These are phyloP conservation scores for Cephus pulcher DNA, from an alignment of 2,888 invertebrate genomes.

Conservation along the genomic window DNA sequence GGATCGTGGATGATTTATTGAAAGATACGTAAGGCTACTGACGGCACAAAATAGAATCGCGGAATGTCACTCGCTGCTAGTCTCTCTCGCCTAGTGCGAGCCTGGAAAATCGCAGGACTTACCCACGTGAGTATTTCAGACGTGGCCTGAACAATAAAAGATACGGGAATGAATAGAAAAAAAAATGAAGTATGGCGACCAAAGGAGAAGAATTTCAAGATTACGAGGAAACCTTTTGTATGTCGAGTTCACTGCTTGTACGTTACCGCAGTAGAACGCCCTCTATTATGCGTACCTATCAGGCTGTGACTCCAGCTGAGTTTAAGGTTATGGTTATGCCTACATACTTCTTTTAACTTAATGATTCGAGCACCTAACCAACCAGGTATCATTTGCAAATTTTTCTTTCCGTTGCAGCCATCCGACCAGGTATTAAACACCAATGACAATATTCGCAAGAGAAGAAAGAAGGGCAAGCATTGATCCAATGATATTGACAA, in stretches of 20 bases:
- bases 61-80: not conserved
- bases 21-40: not conserved
- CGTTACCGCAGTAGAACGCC: conserved; percentile 27
- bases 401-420: not conserved
- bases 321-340: conserved; percentile 34
- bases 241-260: not conserved
- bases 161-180: not conserved
- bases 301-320: conserved; percentile 36
- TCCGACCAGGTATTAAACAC: not conserved
- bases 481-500: not conserved
- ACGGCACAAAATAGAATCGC: not conserved
- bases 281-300: conserved; percentile 39
- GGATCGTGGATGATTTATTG: not conserved
- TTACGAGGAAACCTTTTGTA: not conserved
- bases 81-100: not conserved
- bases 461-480: not conserved
- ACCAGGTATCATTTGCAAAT: not conserved
- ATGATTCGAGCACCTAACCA: not conserved
- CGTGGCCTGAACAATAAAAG: not conserved
- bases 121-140: not conserved
- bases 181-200: not conserved
- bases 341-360: conserved; percentile 2
- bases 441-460: not conserved
- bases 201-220: not conserved
- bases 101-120: not conserved